phyloP scores from a whole-genome alignment of 2,888 invertebrate genomes.

The Leptinotarsa tumamoca region DNA sequence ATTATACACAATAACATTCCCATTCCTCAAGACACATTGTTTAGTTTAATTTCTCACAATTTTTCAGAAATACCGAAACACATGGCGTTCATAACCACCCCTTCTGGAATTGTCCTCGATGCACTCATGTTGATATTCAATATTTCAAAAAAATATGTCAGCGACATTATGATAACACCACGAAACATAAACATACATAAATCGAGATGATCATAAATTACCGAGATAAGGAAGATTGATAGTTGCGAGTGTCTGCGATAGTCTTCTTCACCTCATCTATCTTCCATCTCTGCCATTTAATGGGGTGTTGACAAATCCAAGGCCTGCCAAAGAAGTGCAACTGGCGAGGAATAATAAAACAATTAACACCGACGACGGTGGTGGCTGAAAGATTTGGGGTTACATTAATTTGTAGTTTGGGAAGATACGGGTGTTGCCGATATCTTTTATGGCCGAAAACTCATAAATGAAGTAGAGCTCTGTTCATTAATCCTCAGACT shows the following conservation, averaged over 20 bases:
- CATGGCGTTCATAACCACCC: conserved; percentile 24
- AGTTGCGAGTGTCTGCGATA: conserved; percentile 28
- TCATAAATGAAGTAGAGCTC: not conserved
- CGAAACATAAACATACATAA: conserved; percentile 40
- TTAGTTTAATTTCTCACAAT: conserved; percentile 12
- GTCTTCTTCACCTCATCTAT: conserved; percentile 37
- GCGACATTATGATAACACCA: conserved; percentile 32
- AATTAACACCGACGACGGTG: conserved; percentile 37
- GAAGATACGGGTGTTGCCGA: conserved; percentile 21
- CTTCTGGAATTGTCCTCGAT: not conserved
- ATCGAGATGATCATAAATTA: conserved; percentile 33
- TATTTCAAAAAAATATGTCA: conserved; percentile 26
- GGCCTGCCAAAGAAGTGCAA: conserved; percentile 32
- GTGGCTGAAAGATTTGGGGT: conserved; percentile 39
- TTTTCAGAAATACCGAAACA: conserved; percentile 8
- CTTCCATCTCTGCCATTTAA: conserved; percentile 38
- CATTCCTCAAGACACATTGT: conserved; percentile 5
- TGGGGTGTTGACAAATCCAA: conserved; percentile 45
- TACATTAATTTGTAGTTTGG: conserved; percentile 24
- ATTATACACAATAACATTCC: not conserved
- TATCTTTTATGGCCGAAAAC: conserved; percentile 23
- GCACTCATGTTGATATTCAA: conserved; percentile 21
- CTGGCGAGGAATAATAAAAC: conserved; percentile 37
- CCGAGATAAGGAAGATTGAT: conserved; percentile 35
- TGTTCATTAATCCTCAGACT: not conserved